Conservation (phyloP, 1,140 invertebrate genomes). For the Diorhabda elongata region DNA sequence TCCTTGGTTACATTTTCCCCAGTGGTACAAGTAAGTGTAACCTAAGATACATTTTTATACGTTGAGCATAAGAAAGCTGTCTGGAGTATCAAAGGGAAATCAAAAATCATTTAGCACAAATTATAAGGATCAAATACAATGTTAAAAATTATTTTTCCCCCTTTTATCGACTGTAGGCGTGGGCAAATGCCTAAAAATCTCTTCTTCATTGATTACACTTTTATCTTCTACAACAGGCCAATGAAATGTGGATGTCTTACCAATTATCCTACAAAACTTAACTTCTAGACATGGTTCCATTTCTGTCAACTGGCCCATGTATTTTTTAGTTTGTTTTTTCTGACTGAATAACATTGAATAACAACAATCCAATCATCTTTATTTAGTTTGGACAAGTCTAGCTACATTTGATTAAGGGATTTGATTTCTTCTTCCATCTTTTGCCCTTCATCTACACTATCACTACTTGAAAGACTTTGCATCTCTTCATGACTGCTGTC, state of each 20-base stretch:
- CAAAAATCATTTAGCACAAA: no score
- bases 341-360: conserved; percentile 4
- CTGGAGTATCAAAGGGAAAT: no score
- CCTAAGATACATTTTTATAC: not conserved
- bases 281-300: not conserved
- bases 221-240: not conserved
- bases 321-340: conserved; percentile 6
- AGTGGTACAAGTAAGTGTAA: not conserved
- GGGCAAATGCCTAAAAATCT: not conserved
- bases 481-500: conserved; percentile 3
- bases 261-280: not conserved
- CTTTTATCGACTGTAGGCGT: not conserved
- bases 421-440: not conserved
- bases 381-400: conserved; percentile 9
- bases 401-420: conserved; percentile 3
- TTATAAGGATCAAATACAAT: no score
- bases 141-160: not conserved
- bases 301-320: not conserved
- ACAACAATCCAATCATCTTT: conserved; percentile 10
- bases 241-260: not conserved
- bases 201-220: not conserved
- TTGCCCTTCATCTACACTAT: no score
- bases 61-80: not conserved
- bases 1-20: not conserved
- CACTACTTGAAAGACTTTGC: not conserved